Percentiles rank a stretch among this genome's conserved stretches.
phyloP scores from a whole-genome alignment of 92 coral and sea anemone species.

The Palythoa grandis region DNA sequence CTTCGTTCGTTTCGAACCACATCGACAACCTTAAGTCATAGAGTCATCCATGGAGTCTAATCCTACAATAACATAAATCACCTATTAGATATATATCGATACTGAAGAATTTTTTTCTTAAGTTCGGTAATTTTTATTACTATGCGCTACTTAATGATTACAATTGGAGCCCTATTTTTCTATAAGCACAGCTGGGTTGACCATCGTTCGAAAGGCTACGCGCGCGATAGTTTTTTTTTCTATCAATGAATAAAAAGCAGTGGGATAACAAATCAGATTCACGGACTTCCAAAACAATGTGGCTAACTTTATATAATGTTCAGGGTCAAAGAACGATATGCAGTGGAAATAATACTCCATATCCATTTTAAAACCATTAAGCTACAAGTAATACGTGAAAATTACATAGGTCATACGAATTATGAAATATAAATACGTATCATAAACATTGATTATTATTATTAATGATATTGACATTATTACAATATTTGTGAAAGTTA shows the following conservation, averaged over 20 bases:
- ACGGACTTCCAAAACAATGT: neutral
- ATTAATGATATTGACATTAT: too few relatives aligned
- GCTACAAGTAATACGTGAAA: neutral
- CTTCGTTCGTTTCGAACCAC: slow-evolving; percentile 36
- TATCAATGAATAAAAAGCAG: neutral
- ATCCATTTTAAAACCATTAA: neutral
- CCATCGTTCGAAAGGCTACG: neutral
- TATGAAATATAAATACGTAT: neutral
- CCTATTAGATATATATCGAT: neutral
- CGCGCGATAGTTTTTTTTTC: neutral
- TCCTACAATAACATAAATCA: slow-evolving; percentile 1
- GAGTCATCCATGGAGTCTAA: slow-evolving; percentile 12
- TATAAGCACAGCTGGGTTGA: neutral
- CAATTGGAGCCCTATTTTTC: neutral
- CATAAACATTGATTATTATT: neutral
- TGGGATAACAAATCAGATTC: neutral
- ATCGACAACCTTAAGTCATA: slow-evolving; percentile 42
- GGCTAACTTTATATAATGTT: neutral
- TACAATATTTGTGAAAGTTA: too few relatives aligned
- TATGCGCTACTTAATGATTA: neutral
- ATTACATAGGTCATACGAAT: neutral
- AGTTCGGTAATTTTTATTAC: neutral
- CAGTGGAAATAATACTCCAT: neutral
- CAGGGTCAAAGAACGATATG: neutral
- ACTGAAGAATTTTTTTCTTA: slow-evolving; percentile 3